phyloP scores from a whole-genome alignment of 2,113 vertebrate species.

The Sardina pilchardus region DNA sequence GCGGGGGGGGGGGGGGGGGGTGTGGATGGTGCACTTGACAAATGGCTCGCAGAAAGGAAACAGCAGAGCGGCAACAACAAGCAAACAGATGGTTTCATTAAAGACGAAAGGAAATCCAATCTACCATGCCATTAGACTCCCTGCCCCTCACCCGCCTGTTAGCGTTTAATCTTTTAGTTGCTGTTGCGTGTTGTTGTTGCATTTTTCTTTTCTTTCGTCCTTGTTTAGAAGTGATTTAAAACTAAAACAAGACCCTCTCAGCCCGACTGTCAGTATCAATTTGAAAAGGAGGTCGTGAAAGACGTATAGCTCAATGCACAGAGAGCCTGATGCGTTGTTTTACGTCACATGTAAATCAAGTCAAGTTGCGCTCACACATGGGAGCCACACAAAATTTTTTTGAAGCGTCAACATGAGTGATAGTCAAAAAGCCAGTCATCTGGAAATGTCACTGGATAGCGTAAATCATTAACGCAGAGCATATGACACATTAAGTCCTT shows the following conservation, averaged over 20 bases:
- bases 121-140: conserved; percentile 5
- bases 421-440: conserved; percentile 32
- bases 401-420: conserved; percentile 41
- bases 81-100: conserved; percentile 53
- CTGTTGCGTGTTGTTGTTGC: conserved; percentile 13
- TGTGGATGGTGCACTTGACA: conserved; percentile 36
- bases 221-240: conserved; percentile 13
- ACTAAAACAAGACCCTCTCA: neutral
- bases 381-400: conserved; percentile 12
- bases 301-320: neutral
- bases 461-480: neutral
- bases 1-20: neutral
- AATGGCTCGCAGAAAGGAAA: conserved; percentile 43
- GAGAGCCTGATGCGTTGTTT: neutral
- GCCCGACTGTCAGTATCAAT: conserved; percentile 4
- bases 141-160: neutral
- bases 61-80: conserved; percentile 39
- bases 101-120: conserved; percentile 37
- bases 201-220: conserved; percentile 5
- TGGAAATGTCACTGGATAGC: conserved; percentile 26
- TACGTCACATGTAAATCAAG: conserved; percentile 34
- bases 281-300: neutral
- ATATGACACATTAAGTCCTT: neutral
- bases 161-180: conserved; percentile 15
- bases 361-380: conserved; percentile 42